Conservation (phyloP, 1,140 invertebrate species). For the Drepana arcuata region DNA sequence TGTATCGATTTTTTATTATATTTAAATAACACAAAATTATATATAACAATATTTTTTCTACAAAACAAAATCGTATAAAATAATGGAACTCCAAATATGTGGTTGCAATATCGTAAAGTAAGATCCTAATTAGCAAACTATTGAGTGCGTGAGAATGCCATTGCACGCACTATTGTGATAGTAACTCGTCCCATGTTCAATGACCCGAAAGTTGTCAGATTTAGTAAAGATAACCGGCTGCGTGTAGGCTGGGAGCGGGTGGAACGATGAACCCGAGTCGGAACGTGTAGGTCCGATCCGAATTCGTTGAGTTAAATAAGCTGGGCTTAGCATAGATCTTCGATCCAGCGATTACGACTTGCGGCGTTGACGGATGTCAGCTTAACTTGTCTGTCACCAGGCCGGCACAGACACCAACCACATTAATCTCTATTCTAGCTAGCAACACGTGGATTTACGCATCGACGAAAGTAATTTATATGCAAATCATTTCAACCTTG, state of each 20-base stretch:
- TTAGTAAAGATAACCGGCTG: constrained; percentile 47
- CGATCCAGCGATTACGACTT: constrained; percentile 58
- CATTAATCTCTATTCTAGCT: constrained; percentile 60
- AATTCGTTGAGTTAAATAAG: constrained; percentile 59
- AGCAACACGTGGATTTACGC: constrained; percentile 65
- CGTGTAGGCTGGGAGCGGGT: constrained; percentile 27
- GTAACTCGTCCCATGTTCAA: too few relatives aligned
- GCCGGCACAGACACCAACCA: constrained; percentile 50
- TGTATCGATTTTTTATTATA: too few relatives aligned
- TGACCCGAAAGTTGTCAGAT: constrained; percentile 56
- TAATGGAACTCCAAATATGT: too few relatives aligned
- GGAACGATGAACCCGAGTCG: constrained; percentile 38
- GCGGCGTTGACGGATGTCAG: constrained; percentile 67
- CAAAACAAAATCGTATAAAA: too few relatives aligned
- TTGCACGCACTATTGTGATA: too few relatives aligned
- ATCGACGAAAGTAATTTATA: constrained; percentile 66
- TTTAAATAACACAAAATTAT: too few relatives aligned
- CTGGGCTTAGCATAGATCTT: constrained; percentile 64
- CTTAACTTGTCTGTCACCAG: constrained; percentile 64
- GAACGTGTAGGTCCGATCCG: constrained; percentile 42
- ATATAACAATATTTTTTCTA: too few relatives aligned
- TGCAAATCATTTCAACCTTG: constrained; percentile 61
- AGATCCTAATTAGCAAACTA: too few relatives aligned
- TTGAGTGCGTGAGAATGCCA: too few relatives aligned
- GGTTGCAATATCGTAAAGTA: too few relatives aligned